Evolutionary conservation across 2,888 invertebrate genomes (phyloP).

Genomic region (Buathra laborator): DNA sequence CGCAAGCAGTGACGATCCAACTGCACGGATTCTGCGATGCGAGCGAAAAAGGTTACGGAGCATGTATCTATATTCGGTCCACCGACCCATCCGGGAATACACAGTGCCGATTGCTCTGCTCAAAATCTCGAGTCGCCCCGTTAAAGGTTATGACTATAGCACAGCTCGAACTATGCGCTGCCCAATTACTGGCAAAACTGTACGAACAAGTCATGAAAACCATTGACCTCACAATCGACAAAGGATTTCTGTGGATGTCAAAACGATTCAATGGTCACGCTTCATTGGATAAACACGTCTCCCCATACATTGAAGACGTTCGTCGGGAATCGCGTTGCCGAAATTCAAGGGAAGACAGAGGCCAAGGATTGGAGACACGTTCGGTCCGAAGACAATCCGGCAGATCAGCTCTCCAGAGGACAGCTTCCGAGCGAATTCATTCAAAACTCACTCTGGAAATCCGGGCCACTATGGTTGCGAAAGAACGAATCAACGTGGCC

Average conservation of each 20-base stretch:
- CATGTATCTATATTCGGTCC: conserved; percentile 67
- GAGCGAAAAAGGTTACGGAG: conserved; percentile 64
- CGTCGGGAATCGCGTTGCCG: conserved; percentile 66
- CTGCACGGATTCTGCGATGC: conserved; percentile 68
- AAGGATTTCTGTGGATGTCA: conserved; percentile 56
- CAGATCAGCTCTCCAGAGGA: conserved; percentile 66
- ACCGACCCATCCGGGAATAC: conserved; percentile 12
- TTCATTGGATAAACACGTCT: conserved; percentile 63
- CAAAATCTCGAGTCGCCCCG: conserved; percentile 62
- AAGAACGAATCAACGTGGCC: conserved; percentile 1
- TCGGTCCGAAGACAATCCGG: conserved; percentile 67
- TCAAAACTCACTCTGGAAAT: conserved; percentile 54
- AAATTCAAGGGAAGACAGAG: conserved; percentile 67
- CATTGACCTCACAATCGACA: conserved; percentile 26
- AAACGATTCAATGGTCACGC: conserved; percentile 65
- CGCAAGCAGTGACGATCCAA: conserved; percentile 7
- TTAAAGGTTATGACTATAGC: conserved; percentile 52
- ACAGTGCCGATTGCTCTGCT: conserved; percentile 42
- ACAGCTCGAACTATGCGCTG: conserved; percentile 66
- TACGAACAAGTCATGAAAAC: conserved; percentile 23
- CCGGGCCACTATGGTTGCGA: neutral
- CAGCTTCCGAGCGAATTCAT: conserved; percentile 58
- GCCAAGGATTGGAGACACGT: conserved; percentile 66
- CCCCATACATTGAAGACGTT: conserved; percentile 64
- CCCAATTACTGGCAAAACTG: conserved; percentile 33